Base-by-base conservation (phyloP, 2,888 invertebrate genomes). In the Rhabditophanes sp. region DNA sequence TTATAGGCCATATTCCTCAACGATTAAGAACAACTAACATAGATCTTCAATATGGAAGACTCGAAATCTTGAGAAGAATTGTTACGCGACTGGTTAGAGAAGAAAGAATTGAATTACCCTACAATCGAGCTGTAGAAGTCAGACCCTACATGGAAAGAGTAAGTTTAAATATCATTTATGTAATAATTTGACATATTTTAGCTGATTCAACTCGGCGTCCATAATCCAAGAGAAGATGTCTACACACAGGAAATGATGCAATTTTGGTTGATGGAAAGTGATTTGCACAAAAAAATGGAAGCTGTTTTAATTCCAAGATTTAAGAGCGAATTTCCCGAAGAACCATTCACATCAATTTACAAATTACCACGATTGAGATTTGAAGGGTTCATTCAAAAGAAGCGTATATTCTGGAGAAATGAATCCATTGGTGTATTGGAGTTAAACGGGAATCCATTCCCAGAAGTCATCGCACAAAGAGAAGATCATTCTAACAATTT, bases 221-320 rank as follows among this genome's bases (percentile, higher is more conserved):
- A 51, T 30, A 37, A 56, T 9, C 60, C 56, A 6, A 36, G 39
- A 7, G 35, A 47, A 11, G 58, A 62, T 33, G 52, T 48, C 15
- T 57, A 60, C 38, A 62, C 61, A 4, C 37, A 38, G 8, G 53
- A 60, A 33, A 62, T 62, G 61, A 45, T 52, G 40, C 44, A 55
- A 16, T 61, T 60, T 60, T 61, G 61, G 61, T 41, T 61, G 19
- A 43, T 50, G 16, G 60, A 61, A 26, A 43, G 46, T 14, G 30
- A 30, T 20, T 28, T 53, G 14, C 21, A 40, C 12, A 37, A 40
- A n/a, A 48, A 48, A 23, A 30, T 48, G 37, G 49, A 28, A 18
- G 30, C 35, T 11, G 26, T 32, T 8, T 15, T 53, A 11, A 33
- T 46, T 7, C 42, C 45, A 9, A 36, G 49, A 11, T 50, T 42